Conservation (phyloP, 2,888 invertebrate genomes). For the Dynastes tityus region DNA sequence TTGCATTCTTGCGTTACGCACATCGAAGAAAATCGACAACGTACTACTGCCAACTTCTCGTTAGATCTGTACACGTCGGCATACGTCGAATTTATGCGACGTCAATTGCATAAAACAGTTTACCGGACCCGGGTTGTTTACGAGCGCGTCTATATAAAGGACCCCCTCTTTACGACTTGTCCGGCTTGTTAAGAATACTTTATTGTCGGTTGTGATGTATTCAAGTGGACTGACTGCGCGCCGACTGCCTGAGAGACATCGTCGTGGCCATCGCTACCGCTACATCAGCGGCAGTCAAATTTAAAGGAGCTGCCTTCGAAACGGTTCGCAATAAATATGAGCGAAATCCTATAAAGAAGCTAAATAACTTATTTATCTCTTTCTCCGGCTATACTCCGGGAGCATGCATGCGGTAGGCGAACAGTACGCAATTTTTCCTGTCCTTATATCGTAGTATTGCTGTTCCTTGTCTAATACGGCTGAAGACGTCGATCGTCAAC, state of each 20-base stretch:
- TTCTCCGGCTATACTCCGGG: neutral
- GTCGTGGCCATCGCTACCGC: slow-evolving; percentile 1
- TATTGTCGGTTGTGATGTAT: slow-evolving; percentile 60
- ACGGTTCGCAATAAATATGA: slow-evolving; percentile 52
- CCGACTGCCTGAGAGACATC: slow-evolving; percentile 23
- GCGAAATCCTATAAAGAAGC: slow-evolving; percentile 55
- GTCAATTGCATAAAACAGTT: slow-evolving; percentile 53
- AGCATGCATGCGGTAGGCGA: neutral
- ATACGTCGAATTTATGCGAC: slow-evolving; percentile 50
- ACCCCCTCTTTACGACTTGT: slow-evolving; percentile 59
- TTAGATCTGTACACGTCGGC: slow-evolving; percentile 14
- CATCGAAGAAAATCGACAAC: neutral
- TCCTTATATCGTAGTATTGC: neutral
- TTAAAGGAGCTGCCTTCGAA: slow-evolving; percentile 50
- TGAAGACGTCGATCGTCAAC: slow-evolving; percentile 28
- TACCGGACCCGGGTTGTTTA: slow-evolving; percentile 54
- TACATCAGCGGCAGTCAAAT: slow-evolving; percentile 49
- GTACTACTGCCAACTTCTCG: neutral
- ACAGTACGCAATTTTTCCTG: slow-evolving; percentile 25
- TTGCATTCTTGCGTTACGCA: neutral
- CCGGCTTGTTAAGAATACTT: slow-evolving; percentile 62
- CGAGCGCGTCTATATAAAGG: slow-evolving; percentile 58
- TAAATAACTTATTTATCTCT: slow-evolving; percentile 56
- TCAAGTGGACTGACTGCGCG: slow-evolving; percentile 53
- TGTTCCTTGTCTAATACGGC: neutral